Percentiles rank a stretch among this genome's conserved stretches.
phyloP scores from a whole-genome alignment of 2,888 invertebrate species.

The Plebejus melissa region DNA sequence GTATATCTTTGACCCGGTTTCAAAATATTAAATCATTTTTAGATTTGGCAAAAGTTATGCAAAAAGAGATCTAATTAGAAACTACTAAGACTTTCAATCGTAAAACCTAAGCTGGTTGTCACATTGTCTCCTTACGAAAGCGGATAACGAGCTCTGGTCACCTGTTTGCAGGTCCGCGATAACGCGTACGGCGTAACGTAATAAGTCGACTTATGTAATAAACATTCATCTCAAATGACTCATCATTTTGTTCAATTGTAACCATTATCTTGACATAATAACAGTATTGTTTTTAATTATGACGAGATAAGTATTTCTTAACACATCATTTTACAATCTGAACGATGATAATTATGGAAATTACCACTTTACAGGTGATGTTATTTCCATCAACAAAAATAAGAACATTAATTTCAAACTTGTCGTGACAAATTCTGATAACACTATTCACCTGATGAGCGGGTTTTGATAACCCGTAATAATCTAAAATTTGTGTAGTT shows the following conservation, averaged over 20 bases:
- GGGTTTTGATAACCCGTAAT: too few relatives aligned
- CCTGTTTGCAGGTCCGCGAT: slow-evolving; percentile 16
- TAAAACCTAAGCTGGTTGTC: background rate
- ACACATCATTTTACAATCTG: background rate
- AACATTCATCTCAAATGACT: slow-evolving; percentile 17
- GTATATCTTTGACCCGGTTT: slow-evolving; percentile 62
- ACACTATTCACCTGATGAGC: too few relatives aligned
- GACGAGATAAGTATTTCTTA: background rate
- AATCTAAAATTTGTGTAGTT: too few relatives aligned
- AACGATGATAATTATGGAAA: too few relatives aligned
- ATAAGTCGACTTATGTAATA: slow-evolving; percentile 15
- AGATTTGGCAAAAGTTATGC: background rate
- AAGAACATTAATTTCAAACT: too few relatives aligned
- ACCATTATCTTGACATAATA: slow-evolving; percentile 2
- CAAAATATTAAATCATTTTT: slow-evolving; percentile 46
- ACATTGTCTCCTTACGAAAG: slow-evolving; percentile 20
- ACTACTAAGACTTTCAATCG: slow-evolving; percentile 4
- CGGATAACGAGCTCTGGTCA: slow-evolving; percentile 18
- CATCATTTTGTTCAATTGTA: slow-evolving; percentile 22
- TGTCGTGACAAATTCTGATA: too few relatives aligned
- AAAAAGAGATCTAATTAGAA: background rate
- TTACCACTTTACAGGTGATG: background rate
- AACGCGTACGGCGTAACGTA: slow-evolving; percentile 7
- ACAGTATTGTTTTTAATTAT: slow-evolving; percentile 8
- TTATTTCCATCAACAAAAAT: too few relatives aligned